Base-by-base conservation (phyloP, 2,888 invertebrate species). In the Cosmorhoe ocellata region DNA sequence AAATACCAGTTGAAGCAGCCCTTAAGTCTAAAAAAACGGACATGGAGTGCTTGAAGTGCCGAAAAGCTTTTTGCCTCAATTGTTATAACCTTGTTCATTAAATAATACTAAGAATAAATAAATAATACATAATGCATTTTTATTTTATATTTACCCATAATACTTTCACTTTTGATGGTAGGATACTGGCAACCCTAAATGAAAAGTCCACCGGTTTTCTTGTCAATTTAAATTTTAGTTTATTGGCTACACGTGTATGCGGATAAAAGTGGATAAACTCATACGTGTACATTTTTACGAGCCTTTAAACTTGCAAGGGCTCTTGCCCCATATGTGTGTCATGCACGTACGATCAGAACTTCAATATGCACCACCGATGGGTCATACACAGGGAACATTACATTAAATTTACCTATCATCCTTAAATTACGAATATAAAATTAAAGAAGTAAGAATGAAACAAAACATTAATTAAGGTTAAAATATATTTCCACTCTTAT, bases 401-500 rank as follows among this genome's bases (percentile, higher is more conserved):
- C n/a, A n/a, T n/a, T n/a, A n/a, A n/a, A n/a, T n/a, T n/a, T n/a
- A n/a, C n/a, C n/a, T n/a, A n/a, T n/a, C n/a, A n/a, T n/a, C n/a
- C n/a, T n/a, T n/a, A n/a, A n/a, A n/a, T n/a, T n/a, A n/a, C n/a
- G n/a, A n/a, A n/a, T n/a, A n/a, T n/a, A n/a, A n/a, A n/a, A n/a
- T n/a, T n/a, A n/a, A n/a, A n/a, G n/a, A n/a, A n/a, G n/a, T n/a
- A n/a, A n/a, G n/a, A n/a, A n/a, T n/a, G n/a, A 12, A 33, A 61
- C 52, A 8, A 48, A 40, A 39, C 13, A 55, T 24, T 24, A 12
- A 45, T 54, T 57, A 59, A 38, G 62, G 64, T 66, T 70, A 59
- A 66, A 68, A 65, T 74, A 71, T 77, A 74, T 68, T 76, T 69
- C 66, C 64, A 63, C 69, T 71, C 70, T 69, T 75, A 74, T n/a